Conservation (phyloP, 2,888 invertebrate species). For the Aphidoletes aphidimyza region DNA sequence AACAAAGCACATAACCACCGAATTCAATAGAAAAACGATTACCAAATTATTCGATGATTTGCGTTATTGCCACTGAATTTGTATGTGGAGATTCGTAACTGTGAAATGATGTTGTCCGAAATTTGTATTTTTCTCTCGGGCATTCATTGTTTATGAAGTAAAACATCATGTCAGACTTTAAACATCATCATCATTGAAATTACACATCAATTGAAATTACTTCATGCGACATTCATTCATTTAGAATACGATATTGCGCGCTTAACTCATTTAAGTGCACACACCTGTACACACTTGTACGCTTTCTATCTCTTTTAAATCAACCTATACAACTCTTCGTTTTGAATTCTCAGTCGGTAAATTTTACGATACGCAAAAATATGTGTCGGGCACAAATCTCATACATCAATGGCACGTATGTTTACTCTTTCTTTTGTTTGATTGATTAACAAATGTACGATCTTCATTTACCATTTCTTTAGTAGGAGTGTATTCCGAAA, state of each 20-base stretch:
- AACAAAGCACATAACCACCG: neutral
- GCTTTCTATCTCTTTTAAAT: neutral
- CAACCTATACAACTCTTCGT: no score
- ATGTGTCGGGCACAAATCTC: neutral
- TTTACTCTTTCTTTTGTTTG: neutral
- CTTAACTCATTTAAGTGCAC: no score
- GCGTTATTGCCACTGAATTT: neutral
- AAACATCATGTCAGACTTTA: no score
- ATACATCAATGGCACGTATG: neutral
- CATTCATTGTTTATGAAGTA: no score
- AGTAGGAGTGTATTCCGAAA: no score
- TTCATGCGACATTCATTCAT: no score
- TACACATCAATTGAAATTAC: no score
- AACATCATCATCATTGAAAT: no score
- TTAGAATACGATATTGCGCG: neutral
- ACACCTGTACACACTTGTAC: neutral
- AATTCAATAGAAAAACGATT: neutral
- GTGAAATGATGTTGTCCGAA: neutral
- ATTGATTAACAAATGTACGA: neutral
- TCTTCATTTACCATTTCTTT: neutral
- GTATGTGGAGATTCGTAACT: neutral
- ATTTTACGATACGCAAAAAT: neutral
- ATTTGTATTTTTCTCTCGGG: no score
- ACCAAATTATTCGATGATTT: constrained; percentile 33
- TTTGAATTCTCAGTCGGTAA: neutral